Evolutionary conservation across 1,140 invertebrate genomes (phyloP).

Genomic region (Rhysida immarginata): DNA sequence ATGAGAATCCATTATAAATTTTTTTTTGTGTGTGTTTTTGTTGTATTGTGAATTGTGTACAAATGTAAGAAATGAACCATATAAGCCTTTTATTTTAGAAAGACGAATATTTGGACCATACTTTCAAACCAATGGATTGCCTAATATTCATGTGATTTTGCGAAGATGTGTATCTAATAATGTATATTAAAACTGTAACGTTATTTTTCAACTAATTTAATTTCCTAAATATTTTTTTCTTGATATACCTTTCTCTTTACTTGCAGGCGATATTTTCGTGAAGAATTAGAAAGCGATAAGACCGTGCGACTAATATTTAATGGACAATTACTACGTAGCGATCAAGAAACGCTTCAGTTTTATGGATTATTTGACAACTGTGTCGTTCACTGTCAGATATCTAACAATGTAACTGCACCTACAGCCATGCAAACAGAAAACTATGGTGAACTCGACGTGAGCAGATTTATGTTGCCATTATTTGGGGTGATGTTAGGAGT

Average conservation of each 20-base stretch:
- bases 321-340: conserved; percentile 62
- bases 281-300: conserved; percentile 56
- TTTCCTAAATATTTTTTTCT: conserved; percentile 16
- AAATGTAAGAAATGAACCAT: too few species aligned
- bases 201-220: neutral
- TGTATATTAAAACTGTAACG: neutral
- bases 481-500: conserved; percentile 26
- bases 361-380: conserved; percentile 70
- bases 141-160: too few species aligned
- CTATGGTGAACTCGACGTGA: conserved; percentile 13
- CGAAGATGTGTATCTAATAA: too few species aligned
- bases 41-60: too few species aligned
- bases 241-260: too few species aligned
- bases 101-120: too few species aligned
- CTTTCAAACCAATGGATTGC: too few species aligned
- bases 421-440: conserved; percentile 10
- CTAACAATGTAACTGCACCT: conserved; percentile 17
- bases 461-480: conserved; percentile 26
- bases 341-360: conserved; percentile 52
- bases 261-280: conserved; percentile 61
- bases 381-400: conserved; percentile 69
- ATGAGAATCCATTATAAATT: too few species aligned
- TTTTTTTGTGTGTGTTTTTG: too few species aligned
- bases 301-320: conserved; percentile 72
- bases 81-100: too few species aligned